Evolutionary conservation across 2,888 invertebrate genomes (phyloP).

Genomic region (Cryptocheilus praepositus): DNA sequence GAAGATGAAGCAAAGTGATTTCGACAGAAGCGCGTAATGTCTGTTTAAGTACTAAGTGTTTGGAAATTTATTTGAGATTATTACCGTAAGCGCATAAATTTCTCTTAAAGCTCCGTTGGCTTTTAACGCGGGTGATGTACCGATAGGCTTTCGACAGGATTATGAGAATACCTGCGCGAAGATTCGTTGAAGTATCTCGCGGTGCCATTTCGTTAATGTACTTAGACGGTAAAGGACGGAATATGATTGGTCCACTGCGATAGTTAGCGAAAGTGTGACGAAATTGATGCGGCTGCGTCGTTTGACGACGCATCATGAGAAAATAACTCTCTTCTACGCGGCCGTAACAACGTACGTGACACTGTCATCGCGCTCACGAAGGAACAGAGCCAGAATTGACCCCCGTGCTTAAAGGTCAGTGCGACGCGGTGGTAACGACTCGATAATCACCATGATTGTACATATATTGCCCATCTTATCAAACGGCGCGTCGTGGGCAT

Average conservation of each 20-base stretch:
- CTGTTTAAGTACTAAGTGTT: slow-evolving; percentile 15
- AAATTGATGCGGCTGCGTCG: slow-evolving; percentile 54
- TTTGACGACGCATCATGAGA: slow-evolving; percentile 54
- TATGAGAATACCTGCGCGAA: too few species aligned
- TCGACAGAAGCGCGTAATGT: slow-evolving; percentile 4
- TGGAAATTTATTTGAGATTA: slow-evolving; percentile 16
- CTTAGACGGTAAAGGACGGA: too few species aligned
- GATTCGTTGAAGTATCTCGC: too few species aligned
- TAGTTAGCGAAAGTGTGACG: slow-evolving; percentile 48
- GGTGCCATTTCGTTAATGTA: too few species aligned
- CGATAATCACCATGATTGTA: slow-evolving; percentile 57
- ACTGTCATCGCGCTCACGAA: slow-evolving; percentile 29
- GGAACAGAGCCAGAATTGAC: slow-evolving; percentile 54
- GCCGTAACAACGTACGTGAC: slow-evolving; percentile 48
- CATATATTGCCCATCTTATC: slow-evolving; percentile 57
- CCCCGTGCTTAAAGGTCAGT: slow-evolving; percentile 57
- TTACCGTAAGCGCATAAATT: too few species aligned
- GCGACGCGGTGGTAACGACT: slow-evolving; percentile 54
- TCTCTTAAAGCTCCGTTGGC: too few species aligned
- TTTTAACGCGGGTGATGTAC: too few species aligned
- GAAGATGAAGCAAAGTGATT: not conserved
- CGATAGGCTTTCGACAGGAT: too few species aligned
- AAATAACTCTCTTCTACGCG: slow-evolving; percentile 36
- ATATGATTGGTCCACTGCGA: too few species aligned
- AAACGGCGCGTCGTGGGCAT: slow-evolving; percentile 55